phyloP scores from a whole-genome alignment of 2,797 vertebrate species.

The Dendrocincla tyrannina region DNA sequence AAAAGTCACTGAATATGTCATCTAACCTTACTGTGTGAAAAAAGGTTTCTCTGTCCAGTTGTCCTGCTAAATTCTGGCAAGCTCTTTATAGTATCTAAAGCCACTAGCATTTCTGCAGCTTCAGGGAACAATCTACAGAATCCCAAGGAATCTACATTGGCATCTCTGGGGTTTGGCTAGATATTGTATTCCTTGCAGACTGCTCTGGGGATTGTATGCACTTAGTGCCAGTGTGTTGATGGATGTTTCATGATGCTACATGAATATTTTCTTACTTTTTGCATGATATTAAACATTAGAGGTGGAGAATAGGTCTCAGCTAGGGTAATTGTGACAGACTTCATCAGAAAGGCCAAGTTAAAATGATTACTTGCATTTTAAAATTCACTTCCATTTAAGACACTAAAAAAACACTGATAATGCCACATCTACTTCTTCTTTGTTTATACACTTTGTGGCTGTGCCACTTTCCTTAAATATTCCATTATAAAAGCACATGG shows the following conservation, averaged over 20 bases:
- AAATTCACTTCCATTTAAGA: not conserved
- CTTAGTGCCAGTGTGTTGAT: conserved; percentile 40
- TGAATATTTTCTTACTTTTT: conserved; percentile 54
- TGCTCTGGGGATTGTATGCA: conserved; percentile 34
- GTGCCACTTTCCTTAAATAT: not conserved
- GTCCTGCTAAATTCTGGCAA: not conserved
- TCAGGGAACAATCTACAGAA: conserved; percentile 46
- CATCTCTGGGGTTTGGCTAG: conserved; percentile 13
- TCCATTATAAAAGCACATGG: not conserved
- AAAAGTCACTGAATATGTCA: conserved; percentile 10
- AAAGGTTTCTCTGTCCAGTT: not conserved
- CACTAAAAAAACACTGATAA: not conserved
- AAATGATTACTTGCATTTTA: not conserved
- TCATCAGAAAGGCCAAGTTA: not conserved
- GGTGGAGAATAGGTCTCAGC: not conserved
- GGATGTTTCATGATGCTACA: conserved; percentile 18
- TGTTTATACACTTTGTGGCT: not conserved
- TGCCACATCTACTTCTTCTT: not conserved
- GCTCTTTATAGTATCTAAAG: not conserved
- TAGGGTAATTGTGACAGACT: not conserved
- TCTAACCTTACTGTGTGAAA: not conserved
- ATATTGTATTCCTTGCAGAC: conserved; percentile 7
- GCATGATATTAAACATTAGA: conserved; percentile 17
- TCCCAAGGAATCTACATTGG: conserved; percentile 48
- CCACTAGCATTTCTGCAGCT: conserved; percentile 4